Conservation (phyloP, 1,140 invertebrate genomes). For the Paramacrobiotus metropolitanus region DNA sequence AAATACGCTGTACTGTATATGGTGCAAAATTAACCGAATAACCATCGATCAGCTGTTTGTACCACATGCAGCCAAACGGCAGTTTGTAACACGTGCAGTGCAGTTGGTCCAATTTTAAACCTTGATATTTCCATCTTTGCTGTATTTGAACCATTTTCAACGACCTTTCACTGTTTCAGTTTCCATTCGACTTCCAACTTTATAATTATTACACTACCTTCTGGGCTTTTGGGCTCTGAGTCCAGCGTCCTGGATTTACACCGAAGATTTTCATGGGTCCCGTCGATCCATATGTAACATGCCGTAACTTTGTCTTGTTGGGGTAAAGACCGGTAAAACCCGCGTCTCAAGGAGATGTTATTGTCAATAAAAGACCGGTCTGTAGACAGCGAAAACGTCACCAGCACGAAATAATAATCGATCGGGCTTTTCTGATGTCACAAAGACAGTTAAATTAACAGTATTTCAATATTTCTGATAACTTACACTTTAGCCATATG, state of each 20-base stretch:
- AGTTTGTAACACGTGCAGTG: background rate
- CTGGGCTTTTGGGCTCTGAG: slow-evolving; percentile 42
- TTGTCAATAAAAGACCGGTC: too few relatives aligned
- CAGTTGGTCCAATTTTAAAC: background rate
- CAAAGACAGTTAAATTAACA: too few relatives aligned
- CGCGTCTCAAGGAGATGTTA: too few relatives aligned
- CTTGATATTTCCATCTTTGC: background rate
- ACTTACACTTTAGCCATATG: too few relatives aligned
- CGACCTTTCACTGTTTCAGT: background rate
- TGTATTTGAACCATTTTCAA: background rate
- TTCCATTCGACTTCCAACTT: too few relatives aligned
- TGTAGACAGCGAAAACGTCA: too few relatives aligned
- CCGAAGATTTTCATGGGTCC: slow-evolving; percentile 60
- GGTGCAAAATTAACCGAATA: too few relatives aligned
- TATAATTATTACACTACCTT: too few relatives aligned
- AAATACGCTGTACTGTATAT: too few relatives aligned
- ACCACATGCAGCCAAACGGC: background rate
- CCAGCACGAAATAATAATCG: too few relatives aligned
- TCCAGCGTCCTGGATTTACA: slow-evolving; percentile 65
- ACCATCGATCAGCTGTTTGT: background rate
- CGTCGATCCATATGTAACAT: slow-evolving; percentile 90
- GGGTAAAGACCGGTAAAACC: slow-evolving; percentile 49
- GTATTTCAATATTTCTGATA: too few relatives aligned
- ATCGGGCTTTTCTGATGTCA: too few relatives aligned
- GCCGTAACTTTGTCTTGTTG: slow-evolving; percentile 50